Percentiles rank a stretch among this genome's conserved stretches.
phyloP scores from a whole-genome alignment of 2,797 vertebrate species.

The Tarsius wallacei region DNA sequence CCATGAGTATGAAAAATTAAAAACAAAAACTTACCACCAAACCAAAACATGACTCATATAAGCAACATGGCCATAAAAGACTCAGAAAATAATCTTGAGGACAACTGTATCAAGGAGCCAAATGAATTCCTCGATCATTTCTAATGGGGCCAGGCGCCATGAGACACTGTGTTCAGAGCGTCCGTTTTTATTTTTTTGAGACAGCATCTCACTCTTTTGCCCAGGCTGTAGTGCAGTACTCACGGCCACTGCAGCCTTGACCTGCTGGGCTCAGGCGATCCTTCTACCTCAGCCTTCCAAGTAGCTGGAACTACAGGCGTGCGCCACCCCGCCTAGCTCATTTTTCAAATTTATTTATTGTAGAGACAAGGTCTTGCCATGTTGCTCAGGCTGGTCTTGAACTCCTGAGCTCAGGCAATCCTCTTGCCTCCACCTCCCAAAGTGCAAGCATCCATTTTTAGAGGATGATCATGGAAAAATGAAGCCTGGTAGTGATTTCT shows the following conservation, averaged over 20 bases:
- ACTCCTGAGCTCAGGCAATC: no score
- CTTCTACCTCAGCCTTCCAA: no score
- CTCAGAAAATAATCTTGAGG: neutral
- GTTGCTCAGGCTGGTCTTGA: no score
- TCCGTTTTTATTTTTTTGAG: neutral
- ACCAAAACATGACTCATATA: neutral
- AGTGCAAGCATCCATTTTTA: neutral
- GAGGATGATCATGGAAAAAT: conserved; percentile 1
- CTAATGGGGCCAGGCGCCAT: neutral
- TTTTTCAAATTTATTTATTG: no score
- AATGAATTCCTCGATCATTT: neutral
- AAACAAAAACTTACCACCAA: conserved; percentile 56
- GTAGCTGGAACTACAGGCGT: no score
- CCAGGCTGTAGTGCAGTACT: no score
- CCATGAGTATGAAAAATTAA: conserved; percentile 62
- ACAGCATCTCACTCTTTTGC: no score
- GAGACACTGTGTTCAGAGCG: neutral
- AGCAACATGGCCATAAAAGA: neutral
- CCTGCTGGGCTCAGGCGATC: no score
- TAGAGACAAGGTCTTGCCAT: no score
- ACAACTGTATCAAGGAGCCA: neutral
- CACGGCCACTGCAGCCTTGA: no score
- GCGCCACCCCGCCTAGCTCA: no score
- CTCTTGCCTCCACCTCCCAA: no score
- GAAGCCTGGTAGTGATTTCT: conserved; percentile 45